Evolutionary conservation across 2,888 invertebrate genomes (phyloP), one percentile per base, ranked within the genome.

Genomic region (Oscheius myriophilus): DNA sequence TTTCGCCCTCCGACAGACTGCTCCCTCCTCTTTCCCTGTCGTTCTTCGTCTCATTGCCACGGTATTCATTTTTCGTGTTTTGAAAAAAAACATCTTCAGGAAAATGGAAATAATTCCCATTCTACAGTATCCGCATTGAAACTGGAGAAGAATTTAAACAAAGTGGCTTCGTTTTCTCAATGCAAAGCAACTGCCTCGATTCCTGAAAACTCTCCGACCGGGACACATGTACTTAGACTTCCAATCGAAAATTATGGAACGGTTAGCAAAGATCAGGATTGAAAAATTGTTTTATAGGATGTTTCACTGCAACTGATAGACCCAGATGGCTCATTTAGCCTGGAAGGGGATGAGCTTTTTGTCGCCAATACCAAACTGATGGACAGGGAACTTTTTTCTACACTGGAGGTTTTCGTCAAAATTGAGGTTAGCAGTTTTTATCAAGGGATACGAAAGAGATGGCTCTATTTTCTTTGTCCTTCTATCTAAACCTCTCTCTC

Each of bases 341-440:
- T 78, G 21, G 51, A 65, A 7, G 54, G 52, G 16, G 59, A 59
- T 16, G 61, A 53, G 41, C 66, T 72, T 2, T 14, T 76, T 0
- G 63, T 78, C 11, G 54, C 65, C 4, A 68, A 75, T n/a, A 46
- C 71, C 9, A 69, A 68, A 61, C 49, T 78, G 9, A 45, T 78
- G 3, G 78, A 78, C 65, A 45, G 78, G 45, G 78, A 78, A 45
- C 54, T 71, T 0, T 78, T 78, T 63, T 69, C 55, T n/a, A 75
- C 76, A 16, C 55, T 78, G 12, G 78, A 78, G 52, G 57, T 76
- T 26, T 73, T 78, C 0, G 71, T 70, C 11, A 69, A 74, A 25
- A 72, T 76, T 49, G 39, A 75, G 72, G 73, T 68, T 21, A 42
- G 14, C 25, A 2, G n/a, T 16, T 14, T 14, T 43, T 43, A 43